Evolutionary conservation across 2,888 invertebrate species (phyloP), one percentile per base, ranked within the genome.

Genomic region (Aricia artaxerxes): DNA sequence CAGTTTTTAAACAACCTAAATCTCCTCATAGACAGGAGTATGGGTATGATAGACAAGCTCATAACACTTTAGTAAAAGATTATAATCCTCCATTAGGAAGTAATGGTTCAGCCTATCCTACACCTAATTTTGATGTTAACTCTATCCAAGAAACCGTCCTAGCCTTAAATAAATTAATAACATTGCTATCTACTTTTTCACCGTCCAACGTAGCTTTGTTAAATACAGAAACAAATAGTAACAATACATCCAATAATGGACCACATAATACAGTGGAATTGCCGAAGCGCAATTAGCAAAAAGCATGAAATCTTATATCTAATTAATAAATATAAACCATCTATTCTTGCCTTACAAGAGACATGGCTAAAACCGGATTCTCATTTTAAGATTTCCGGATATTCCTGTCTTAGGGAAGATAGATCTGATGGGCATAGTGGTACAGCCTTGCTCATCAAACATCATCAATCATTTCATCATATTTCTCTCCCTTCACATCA

Each of bases 301-400:
- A 75, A 75, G n/a, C 4, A 44, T 49, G 75, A 49, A n/a, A 40
- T 49, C 0, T 49, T 75, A 16, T 49, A 11, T 24, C 1, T 75
- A 44, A n/a, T 75, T n/a, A 75, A 75, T 49, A 75, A 75, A 24
- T 75, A 49, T 4, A 73, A 49, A 75, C 75, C 75, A 16, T 0
- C 3, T 75, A 4, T 75, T n/a, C 9, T 75, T 49, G 24, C 75
- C 5, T 13, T 73, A 16, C 40, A 40, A 16, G 73, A 73, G 16
- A 73, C 73, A 40, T 73, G 73, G 73, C 73, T 73, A 7, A 75
- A 44, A 7, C 75, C 75, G 7, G 75, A n/a, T 4, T 44, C 38
- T 44, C 24, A 2, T 35, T 49, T 75, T 11, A 75, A 5, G n/a
- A 49, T 75, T 44, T 44, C 9, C 1, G 1, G 6, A 9, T 75